Evolutionary conservation across 1,140 invertebrate species (phyloP).

Genomic region (Philaenus spumarius): DNA sequence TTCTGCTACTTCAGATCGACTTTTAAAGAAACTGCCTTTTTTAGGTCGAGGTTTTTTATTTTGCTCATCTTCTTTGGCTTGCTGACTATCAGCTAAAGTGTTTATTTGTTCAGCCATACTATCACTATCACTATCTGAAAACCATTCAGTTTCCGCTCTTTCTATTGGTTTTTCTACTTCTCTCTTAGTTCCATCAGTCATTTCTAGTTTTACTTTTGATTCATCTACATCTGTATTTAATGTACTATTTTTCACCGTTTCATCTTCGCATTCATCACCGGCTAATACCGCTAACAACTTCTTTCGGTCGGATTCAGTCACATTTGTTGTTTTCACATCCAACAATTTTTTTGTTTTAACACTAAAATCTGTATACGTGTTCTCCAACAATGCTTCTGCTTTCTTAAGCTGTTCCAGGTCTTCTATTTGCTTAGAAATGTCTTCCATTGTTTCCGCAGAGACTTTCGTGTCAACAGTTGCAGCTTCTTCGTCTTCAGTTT

Average conservation of each 20-base stretch:
- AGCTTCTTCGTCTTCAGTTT: no score
- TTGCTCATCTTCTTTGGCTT: conserved; percentile 20
- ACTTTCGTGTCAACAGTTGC: neutral
- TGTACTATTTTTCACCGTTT: neutral
- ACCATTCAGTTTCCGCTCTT: conserved; percentile 4
- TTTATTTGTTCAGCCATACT: conserved; percentile 14
- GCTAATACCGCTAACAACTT: conserved; percentile 26
- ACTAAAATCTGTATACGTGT: conserved; percentile 26
- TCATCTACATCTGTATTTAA: conserved; percentile 15
- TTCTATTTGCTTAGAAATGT: conserved; percentile 26
- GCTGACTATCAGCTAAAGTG: neutral
- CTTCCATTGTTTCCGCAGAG: conserved; percentile 18
- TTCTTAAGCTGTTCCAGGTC: conserved; percentile 29
- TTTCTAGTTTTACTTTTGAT: conserved; percentile 3
- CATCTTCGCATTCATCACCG: conserved; percentile 24
- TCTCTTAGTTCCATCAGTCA: neutral
- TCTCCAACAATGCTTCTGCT: conserved; percentile 27
- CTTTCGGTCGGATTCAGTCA: conserved; percentile 21
- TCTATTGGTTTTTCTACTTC: conserved; percentile 14
- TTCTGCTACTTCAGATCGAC: conserved; percentile 61
- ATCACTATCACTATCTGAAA: conserved; percentile 24
- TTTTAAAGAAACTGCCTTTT: conserved; percentile 83
- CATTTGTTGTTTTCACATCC: conserved; percentile 6
- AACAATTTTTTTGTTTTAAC: conserved; percentile 23
- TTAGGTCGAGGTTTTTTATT: conserved; percentile 10